phyloP scores from a whole-genome alignment of 2,797 vertebrate species.

The Xiphophorus birchmanni region DNA sequence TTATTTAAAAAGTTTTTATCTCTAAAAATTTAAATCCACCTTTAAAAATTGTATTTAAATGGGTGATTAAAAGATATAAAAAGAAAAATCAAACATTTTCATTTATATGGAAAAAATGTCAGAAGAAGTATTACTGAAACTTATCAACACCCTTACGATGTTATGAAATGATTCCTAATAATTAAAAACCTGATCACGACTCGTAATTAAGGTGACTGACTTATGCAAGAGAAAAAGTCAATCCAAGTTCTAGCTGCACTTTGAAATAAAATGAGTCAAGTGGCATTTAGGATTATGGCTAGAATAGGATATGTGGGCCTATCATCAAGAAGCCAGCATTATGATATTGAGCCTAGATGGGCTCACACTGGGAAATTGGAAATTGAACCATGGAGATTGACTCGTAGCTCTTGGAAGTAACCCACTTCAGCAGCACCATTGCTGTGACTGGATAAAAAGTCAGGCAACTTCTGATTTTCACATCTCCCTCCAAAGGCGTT shows the following conservation, averaged over 20 bases:
- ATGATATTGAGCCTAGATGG: slow-evolving; percentile 71
- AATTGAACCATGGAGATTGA: slow-evolving; percentile 75
- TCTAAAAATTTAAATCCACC: not conserved
- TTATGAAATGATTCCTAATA: not conserved
- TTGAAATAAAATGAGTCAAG: slow-evolving; percentile 70
- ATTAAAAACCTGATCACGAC: slow-evolving; percentile 40
- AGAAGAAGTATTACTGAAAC: slow-evolving; percentile 14
- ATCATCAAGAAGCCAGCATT: slow-evolving; percentile 58
- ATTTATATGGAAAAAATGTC: not conserved
- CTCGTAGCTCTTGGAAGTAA: slow-evolving; percentile 46
- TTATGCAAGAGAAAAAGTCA: slow-evolving; percentile 47
- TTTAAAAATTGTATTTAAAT: not conserved
- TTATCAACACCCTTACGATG: slow-evolving; percentile 9
- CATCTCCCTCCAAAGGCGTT: slow-evolving; percentile 56
- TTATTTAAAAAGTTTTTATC: not conserved
- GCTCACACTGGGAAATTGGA: slow-evolving; percentile 77
- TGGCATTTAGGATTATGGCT: slow-evolving; percentile 70
- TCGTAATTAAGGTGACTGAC: slow-evolving; percentile 59
- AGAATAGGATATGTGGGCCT: slow-evolving; percentile 70
- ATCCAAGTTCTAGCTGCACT: slow-evolving; percentile 51
- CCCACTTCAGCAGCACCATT: slow-evolving; percentile 17
- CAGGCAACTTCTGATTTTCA: slow-evolving; percentile 35
- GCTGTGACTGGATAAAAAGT: slow-evolving; percentile 33
- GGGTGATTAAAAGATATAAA: not conserved
- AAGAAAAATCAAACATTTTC: not conserved